Percentiles rank a stretch among this genome's conserved stretches.
Evolutionary conservation across 2,888 invertebrate species (phyloP).

Genomic region (Caenorhabditis parvicauda): DNA sequence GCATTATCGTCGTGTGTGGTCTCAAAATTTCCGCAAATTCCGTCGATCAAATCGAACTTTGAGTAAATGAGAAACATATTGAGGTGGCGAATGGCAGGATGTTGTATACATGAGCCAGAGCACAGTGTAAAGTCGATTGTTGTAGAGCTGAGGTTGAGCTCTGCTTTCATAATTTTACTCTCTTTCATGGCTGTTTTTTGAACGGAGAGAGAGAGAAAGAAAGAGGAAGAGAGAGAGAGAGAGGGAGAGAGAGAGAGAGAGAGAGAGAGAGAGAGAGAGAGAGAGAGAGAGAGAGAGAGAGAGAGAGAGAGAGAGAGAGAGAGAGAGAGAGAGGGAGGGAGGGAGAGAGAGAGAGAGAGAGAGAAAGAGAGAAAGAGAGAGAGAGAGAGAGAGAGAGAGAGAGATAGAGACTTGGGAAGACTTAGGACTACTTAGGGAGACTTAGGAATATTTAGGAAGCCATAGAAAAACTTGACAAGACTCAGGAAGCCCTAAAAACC

Average conservation of each 20-base stretch:
- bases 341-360: conserved; percentile 5
- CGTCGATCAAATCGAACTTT: no score
- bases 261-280: neutral
- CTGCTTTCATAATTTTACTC: no score
- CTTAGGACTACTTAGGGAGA: no score
- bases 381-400: conserved; percentile 1
- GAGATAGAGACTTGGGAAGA: conserved; percentile 2
- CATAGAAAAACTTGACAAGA: neutral
- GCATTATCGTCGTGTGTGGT: no score
- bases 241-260: neutral
- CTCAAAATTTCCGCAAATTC: no score
- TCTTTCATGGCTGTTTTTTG: no score
- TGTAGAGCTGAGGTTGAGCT: no score
- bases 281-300: conserved; percentile 2
- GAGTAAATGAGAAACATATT: no score
- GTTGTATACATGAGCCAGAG: no score
- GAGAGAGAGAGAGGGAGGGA: conserved; percentile 14
- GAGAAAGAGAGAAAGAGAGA: conserved; percentile 6
- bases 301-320: conserved; percentile 6
- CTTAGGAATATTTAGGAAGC: neutral
- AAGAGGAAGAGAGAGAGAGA: neutral
- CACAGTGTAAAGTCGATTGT: no score
- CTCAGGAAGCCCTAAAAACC: neutral
- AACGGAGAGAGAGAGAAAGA: conserved; percentile 6
- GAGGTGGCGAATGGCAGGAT: no score